phyloP scores from a whole-genome alignment of 30 jellyfish, hydroid and myxozoan genomes.

The Catostylus mosaicus region DNA sequence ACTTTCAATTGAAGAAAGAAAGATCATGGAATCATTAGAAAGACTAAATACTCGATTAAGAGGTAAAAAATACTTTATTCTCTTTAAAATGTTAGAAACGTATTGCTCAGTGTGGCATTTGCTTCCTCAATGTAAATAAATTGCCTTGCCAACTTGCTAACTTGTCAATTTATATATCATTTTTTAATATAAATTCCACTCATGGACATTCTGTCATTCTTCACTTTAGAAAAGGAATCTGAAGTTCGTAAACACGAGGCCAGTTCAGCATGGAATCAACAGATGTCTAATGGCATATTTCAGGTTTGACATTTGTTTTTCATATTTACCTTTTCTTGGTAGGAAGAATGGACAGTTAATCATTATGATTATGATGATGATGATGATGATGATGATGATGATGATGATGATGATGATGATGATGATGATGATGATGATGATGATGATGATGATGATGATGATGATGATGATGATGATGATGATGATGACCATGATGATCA shows the following conservation, averaged over 20 bases:
- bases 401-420: slow-evolving; percentile 16
- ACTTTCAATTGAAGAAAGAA: slow-evolving; percentile 89
- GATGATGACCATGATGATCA: slow-evolving; percentile 7
- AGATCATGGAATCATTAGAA: slow-evolving; percentile 90
- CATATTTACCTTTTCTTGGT: background rate
- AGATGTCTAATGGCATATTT: background rate
- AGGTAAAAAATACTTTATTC: slow-evolving; percentile 33
- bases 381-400: too few species aligned
- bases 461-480: slow-evolving; percentile 13
- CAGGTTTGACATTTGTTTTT: background rate
- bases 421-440: slow-evolving; percentile 20
- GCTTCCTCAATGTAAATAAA: too few species aligned
- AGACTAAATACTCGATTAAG: slow-evolving; percentile 69
- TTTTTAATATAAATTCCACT: too few species aligned
- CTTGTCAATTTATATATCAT: too few species aligned
- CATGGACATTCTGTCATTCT: background rate
- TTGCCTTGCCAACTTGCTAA: too few species aligned
- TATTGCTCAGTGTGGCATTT: too few species aligned
- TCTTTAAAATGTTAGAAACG: too few species aligned
- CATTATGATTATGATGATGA: too few species aligned
- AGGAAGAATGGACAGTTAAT: background rate
- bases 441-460: slow-evolving; percentile 20
- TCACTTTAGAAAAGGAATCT: slow-evolving; percentile 36
- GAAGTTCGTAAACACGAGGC: slow-evolving; percentile 32
- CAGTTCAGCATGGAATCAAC: slow-evolving; percentile 13